These are phyloP conservation scores for Eumaeus atala DNA, from an alignment of 1,140 invertebrate genomes.

Conservation along the genomic window DNA sequence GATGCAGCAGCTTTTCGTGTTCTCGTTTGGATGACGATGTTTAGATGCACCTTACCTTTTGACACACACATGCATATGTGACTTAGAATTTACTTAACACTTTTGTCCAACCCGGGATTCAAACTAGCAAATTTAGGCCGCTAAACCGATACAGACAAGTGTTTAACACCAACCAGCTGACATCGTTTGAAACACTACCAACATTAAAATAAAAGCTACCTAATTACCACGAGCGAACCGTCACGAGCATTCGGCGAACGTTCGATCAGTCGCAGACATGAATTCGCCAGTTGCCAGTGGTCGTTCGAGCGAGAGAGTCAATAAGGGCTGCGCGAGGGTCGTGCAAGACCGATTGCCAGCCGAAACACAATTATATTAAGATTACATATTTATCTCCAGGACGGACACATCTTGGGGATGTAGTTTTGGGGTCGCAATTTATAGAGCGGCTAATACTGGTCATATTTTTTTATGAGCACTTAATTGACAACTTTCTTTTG, in stretches of 20 bases:
- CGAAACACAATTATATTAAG: conserved; percentile 64
- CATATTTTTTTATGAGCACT: conserved; percentile 9
- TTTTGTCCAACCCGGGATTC: no score
- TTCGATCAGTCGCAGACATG: conserved; percentile 16
- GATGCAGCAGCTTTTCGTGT: no score
- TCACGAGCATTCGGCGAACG: conserved; percentile 8
- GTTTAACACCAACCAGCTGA: no score
- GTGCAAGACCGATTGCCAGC: conserved; percentile 38
- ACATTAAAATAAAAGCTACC: no score
- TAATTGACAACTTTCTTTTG: neutral
- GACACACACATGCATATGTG: no score
- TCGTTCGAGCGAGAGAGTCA: conserved; percentile 40
- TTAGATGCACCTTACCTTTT: no score
- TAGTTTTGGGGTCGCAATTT: conserved; percentile 16
- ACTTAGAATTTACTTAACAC: no score
- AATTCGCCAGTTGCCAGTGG: conserved; percentile 17
- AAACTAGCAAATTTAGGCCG: no score
- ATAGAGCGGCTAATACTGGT: conserved; percentile 29
- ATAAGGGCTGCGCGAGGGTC: conserved; percentile 44
- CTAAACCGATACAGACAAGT: no score
- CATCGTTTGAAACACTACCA: no score
- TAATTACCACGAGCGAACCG: conserved; percentile 2
- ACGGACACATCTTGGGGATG: conserved; percentile 49
- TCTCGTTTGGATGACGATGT: no score
- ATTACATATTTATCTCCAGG: conserved; percentile 66